phyloP scores from a whole-genome alignment of 2,888 invertebrate genomes.

The Platycnemis pennipes region DNA sequence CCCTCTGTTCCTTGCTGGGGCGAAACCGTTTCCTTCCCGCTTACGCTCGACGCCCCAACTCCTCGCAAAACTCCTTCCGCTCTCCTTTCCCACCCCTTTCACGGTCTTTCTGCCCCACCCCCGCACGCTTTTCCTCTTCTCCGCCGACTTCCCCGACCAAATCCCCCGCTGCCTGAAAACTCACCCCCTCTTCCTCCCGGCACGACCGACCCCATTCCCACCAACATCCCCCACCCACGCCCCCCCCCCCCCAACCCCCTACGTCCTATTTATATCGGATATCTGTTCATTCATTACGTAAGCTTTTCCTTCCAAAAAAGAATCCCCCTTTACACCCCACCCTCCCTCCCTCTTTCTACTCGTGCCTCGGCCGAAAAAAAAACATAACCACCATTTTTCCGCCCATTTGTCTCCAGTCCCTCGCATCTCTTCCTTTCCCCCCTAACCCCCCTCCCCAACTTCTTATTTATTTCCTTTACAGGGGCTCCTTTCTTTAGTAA shows the following conservation, averaged over 20 bases:
- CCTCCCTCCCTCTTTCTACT: neutral
- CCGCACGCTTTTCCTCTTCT: neutral
- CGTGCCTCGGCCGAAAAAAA: neutral
- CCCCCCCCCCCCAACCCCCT: neutral
- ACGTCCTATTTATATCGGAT: slow-evolving; percentile 7
- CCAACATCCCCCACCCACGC: neutral
- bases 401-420: slow-evolving; percentile 20
- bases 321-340: neutral
- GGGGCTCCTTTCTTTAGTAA: neutral
- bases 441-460: neutral
- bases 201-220: neutral
- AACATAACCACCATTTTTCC: slow-evolving; percentile 26
- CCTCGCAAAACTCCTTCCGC: neutral
- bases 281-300: slow-evolving; percentile 36
- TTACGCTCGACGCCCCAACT: neutral
- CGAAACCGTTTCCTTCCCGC: neutral
- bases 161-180: neutral
- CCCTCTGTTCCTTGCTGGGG: neutral
- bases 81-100: neutral
- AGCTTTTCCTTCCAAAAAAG: slow-evolving; percentile 12
- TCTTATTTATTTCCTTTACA: neutral
- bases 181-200: neutral
- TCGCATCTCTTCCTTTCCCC: neutral
- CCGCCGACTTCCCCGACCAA: neutral
- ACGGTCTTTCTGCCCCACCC: neutral